Conservation (phyloP, 1,140 invertebrate genomes). For the Temnothorax longispinosus region DNA sequence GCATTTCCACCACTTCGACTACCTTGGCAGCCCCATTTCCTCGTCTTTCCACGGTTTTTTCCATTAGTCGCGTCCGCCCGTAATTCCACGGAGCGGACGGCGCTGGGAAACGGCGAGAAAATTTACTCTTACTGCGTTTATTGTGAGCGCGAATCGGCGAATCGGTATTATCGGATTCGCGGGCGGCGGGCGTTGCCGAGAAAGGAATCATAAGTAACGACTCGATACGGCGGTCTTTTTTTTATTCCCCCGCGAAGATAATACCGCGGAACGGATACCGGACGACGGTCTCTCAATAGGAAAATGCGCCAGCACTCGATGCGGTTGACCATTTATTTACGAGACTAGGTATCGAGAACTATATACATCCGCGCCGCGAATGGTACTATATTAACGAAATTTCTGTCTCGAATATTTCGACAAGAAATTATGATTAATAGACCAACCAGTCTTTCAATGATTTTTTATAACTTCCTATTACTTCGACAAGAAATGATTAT, state of each 20-base stretch:
- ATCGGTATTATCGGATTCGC: slow-evolving; percentile 68
- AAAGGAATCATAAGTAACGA: slow-evolving; percentile 49
- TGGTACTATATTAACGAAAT: background rate
- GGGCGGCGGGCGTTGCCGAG: background rate
- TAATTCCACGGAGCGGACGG: slow-evolving; percentile 29
- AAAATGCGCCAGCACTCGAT: slow-evolving; percentile 5
- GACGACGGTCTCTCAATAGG: slow-evolving; percentile 15
- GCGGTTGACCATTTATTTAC: slow-evolving; percentile 33
- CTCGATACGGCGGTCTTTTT: background rate
- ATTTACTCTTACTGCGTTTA: slow-evolving; percentile 65
- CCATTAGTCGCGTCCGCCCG: slow-evolving; percentile 34
- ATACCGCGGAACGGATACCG: slow-evolving; percentile 6
- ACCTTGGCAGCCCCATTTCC: slow-evolving; percentile 7
- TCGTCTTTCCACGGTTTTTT: slow-evolving; percentile 18
- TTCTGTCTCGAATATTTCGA: background rate
- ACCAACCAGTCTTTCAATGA: no score
- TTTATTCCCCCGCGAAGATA: background rate
- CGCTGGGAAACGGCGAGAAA: background rate
- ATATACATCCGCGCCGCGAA: background rate
- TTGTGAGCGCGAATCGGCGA: slow-evolving; percentile 54
- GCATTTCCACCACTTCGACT: slow-evolving; percentile 37
- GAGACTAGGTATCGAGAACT: background rate
- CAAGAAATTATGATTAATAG: no score
- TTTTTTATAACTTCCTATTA: no score
- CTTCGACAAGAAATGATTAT: background rate